These are phyloP conservation scores for Pangasius sanitwongsei DNA, from an alignment of 2,797 vertebrate species.

Conservation along the genomic window DNA sequence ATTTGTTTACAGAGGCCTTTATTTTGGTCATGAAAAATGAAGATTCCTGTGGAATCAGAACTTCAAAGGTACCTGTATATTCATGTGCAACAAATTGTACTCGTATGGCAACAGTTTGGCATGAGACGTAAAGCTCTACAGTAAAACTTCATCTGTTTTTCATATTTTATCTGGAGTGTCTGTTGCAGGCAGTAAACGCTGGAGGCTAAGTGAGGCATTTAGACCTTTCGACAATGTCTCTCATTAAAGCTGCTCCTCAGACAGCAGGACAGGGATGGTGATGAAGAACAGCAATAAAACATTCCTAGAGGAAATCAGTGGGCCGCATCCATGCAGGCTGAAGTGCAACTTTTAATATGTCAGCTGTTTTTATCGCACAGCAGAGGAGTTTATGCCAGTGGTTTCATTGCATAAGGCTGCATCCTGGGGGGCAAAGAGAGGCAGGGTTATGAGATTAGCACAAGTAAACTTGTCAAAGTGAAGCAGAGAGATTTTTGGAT, in stretches of 20 bases:
- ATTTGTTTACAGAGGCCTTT: slow-evolving; percentile 56
- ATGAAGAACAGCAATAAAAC: slow-evolving; percentile 79
- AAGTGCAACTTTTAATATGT: slow-evolving; percentile 75
- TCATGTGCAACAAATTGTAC: slow-evolving; percentile 34
- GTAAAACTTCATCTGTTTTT: slow-evolving; percentile 40
- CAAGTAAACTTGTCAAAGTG: slow-evolving; percentile 72
- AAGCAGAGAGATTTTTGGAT: slow-evolving; percentile 47
- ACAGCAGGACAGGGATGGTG: slow-evolving; percentile 73
- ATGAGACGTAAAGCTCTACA: slow-evolving; percentile 25
- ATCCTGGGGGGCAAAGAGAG: slow-evolving; percentile 58
- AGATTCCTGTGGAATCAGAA: slow-evolving; percentile 46
- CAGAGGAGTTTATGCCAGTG: slow-evolving; percentile 78
- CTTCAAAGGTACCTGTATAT: slow-evolving; percentile 37
- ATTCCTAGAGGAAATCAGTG: slow-evolving; percentile 77
- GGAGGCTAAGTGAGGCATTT: slow-evolving; percentile 63
- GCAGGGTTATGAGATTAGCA: slow-evolving; percentile 78
- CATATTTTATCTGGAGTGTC: slow-evolving; percentile 46
- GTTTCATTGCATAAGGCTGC: slow-evolving; percentile 73
- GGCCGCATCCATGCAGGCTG: slow-evolving; percentile 58
- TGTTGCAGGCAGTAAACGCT: slow-evolving; percentile 37
- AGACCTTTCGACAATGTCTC: slow-evolving; percentile 70
- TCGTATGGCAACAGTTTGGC: slow-evolving; percentile 26
- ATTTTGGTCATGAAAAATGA: slow-evolving; percentile 46
- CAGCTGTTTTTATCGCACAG: slow-evolving; percentile 70
- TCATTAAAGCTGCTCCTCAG: slow-evolving; percentile 78